These are phyloP conservation scores for Octonoba sinensis DNA, from an alignment of 2,888 invertebrate genomes.

Conservation along the genomic window DNA sequence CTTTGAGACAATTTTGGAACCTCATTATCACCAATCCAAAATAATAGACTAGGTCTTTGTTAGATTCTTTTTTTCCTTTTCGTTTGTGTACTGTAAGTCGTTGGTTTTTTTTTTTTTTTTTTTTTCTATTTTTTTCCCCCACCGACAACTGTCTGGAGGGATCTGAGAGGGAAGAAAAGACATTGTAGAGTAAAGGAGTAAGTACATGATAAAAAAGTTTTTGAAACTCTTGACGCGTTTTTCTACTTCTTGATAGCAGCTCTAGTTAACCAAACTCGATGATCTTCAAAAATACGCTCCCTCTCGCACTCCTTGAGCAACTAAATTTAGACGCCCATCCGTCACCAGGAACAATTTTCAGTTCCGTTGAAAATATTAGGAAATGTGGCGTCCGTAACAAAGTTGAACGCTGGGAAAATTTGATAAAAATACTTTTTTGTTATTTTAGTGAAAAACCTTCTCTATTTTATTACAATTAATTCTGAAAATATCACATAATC, in stretches of 20 bases:
- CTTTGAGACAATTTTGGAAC: conserved; percentile 60
- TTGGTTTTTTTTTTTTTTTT: conserved; percentile 26
- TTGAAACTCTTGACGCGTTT: conserved; percentile 19
- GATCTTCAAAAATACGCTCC: conserved; percentile 35
- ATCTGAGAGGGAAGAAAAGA: conserved; percentile 31
- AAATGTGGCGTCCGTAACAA: neutral
- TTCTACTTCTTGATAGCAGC: conserved; percentile 27
- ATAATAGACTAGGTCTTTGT: conserved; percentile 58
- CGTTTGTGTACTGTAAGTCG: conserved; percentile 30
- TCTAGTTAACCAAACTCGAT: conserved; percentile 33
- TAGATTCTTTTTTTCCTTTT: conserved; percentile 33
- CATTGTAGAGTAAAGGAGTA: conserved; percentile 8
- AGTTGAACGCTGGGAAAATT: neutral
- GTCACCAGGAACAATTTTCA: conserved; percentile 4
- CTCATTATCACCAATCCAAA: conserved; percentile 63
- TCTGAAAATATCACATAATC: no score
- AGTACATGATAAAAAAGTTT: conserved; percentile 17
- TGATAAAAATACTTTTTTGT: neutral
- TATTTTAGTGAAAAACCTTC: no score
- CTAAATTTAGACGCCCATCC: conserved; percentile 5
- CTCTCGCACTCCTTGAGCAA: conserved; percentile 23
- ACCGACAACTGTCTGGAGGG: conserved; percentile 46
- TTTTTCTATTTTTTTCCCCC: conserved; percentile 7
- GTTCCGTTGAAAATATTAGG: conserved; percentile 18
- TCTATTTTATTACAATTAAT: no score